Percentiles rank a stretch among this genome's conserved stretches.
These are phyloP conservation scores for Therioaphis trifolii DNA, from an alignment of 2,888 invertebrate species.

Conservation along the genomic window DNA sequence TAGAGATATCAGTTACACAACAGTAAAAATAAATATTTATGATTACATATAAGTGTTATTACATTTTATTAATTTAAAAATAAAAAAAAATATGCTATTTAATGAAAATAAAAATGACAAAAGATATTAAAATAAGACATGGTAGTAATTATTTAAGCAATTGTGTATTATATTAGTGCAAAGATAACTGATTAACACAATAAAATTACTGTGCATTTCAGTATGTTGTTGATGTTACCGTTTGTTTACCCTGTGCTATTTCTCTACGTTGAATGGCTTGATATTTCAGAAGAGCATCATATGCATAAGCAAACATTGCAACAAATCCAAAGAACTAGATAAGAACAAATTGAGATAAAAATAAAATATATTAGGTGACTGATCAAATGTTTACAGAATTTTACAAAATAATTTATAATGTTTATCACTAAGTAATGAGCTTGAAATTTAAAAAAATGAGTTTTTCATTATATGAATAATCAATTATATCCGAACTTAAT, in stretches of 20 bases:
- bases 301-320: slow-evolving; percentile 79
- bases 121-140: slow-evolving; percentile 1
- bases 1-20: background rate
- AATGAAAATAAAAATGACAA: background rate
- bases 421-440: too few relatives aligned
- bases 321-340: slow-evolving; percentile 50
- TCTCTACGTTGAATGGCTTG: slow-evolving; percentile 76
- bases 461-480: too few relatives aligned
- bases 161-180: slow-evolving; percentile 25
- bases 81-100: slow-evolving; percentile 23
- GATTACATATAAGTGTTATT: slow-evolving; percentile 7
- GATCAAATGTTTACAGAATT: too few relatives aligned
- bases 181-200: background rate
- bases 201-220: background rate
- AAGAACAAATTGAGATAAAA: background rate
- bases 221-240: slow-evolving; percentile 36
- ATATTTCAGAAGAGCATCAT: slow-evolving; percentile 84
- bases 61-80: background rate
- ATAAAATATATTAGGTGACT: background rate
- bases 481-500: too few relatives aligned
- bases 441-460: too few relatives aligned
- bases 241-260: slow-evolving; percentile 76
- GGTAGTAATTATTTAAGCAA: background rate
- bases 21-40: background rate
- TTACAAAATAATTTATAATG: too few relatives aligned